Conservation (phyloP, 2,888 invertebrate species). For the Tenthredo distinguenda region DNA sequence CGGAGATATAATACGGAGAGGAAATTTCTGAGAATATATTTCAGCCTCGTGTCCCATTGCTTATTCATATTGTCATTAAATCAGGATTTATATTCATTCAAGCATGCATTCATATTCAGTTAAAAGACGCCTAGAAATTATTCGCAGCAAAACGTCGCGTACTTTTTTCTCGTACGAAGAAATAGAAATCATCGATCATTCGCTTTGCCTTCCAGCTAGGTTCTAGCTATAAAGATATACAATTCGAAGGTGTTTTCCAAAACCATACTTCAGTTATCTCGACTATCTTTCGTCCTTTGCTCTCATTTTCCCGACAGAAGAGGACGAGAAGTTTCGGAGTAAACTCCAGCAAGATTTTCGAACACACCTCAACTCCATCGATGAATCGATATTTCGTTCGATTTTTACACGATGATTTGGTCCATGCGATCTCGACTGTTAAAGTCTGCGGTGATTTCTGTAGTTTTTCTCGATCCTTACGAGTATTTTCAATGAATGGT, state of each 20-base stretch:
- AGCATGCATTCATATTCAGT: background rate
- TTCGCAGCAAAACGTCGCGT: background rate
- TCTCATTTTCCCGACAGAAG: background rate
- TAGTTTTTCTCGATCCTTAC: background rate
- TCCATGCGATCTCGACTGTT: background rate
- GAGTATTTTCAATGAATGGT: background rate
- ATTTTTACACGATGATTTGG: background rate
- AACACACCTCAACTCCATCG: background rate
- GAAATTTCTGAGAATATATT: constrained; percentile 2
- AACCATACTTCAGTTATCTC: background rate
- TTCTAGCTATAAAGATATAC: too few species aligned
- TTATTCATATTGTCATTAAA: background rate
- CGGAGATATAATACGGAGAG: background rate
- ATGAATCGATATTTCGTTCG: background rate
- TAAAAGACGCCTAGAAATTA: background rate
- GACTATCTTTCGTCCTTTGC: background rate
- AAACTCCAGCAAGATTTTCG: background rate
- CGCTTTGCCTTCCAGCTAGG: background rate
- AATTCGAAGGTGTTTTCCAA: background rate
- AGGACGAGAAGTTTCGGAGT: background rate
- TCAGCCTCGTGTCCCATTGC: constrained; percentile 2
- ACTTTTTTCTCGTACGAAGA: background rate
- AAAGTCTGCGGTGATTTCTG: background rate
- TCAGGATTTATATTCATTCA: background rate
- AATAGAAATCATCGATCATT: background rate